Percentiles rank a stretch among this genome's conserved stretches.
phyloP scores from a whole-genome alignment of 2,888 invertebrate genomes.

The Mimumesa dahlbomi region DNA sequence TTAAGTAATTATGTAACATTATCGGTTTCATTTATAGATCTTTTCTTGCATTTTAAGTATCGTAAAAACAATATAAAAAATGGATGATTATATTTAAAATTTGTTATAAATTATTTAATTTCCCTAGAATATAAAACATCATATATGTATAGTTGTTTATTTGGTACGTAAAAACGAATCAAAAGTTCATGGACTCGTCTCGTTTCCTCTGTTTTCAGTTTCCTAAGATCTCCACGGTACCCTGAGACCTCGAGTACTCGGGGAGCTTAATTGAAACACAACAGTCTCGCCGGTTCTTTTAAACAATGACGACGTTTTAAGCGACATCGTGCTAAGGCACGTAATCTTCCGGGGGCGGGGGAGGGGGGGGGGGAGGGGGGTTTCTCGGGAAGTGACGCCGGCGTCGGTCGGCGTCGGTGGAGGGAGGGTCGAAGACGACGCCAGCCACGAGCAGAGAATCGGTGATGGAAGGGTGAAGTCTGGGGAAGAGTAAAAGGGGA shows the following conservation, averaged over 20 bases:
- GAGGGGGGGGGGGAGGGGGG: constrained; percentile 50
- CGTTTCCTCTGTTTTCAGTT: too few relatives aligned
- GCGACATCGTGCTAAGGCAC: constrained; percentile 65
- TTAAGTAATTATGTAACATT: too few relatives aligned
- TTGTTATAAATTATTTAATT: too few relatives aligned
- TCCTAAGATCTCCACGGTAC: too few relatives aligned
- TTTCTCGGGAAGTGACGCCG: constrained; percentile 53
- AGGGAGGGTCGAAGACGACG: constrained; percentile 52
- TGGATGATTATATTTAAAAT: too few relatives aligned
- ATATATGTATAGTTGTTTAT: too few relatives aligned
- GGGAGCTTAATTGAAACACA: constrained; percentile 61
- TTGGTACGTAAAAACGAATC: too few relatives aligned
- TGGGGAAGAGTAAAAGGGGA: constrained; percentile 63
- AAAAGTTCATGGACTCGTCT: too few relatives aligned
- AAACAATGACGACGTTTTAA: constrained; percentile 62
- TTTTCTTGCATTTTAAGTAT: not conserved
- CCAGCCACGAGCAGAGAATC: constrained; percentile 61
- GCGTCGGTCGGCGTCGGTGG: constrained; percentile 32
- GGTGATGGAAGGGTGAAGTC: constrained; percentile 65
- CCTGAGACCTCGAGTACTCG: too few relatives aligned
- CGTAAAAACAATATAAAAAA: not conserved
- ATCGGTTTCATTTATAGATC: too few relatives aligned
- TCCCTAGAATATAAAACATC: too few relatives aligned
- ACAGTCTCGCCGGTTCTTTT: constrained; percentile 52
- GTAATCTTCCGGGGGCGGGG: constrained; percentile 64